Evolutionary conservation across 1,140 invertebrate species (phyloP).

Genomic region (Vanessa tameamea): DNA sequence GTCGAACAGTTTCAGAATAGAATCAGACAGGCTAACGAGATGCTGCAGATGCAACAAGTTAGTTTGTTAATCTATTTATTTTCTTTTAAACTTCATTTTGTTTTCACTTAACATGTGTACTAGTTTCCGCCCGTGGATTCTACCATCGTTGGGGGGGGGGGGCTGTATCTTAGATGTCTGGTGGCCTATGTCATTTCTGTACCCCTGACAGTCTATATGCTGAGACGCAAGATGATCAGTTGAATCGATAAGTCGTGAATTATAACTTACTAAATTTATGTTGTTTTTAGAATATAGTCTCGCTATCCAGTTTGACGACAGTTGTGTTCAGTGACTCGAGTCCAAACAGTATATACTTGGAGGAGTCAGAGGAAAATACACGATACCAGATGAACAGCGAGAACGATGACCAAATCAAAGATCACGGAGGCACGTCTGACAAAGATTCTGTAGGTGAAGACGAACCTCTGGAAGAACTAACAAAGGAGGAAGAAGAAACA

Average conservation of each 20-base stretch:
- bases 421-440: background rate
- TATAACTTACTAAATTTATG: no score
- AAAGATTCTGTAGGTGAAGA: background rate
- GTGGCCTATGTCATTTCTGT: no score
- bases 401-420: background rate
- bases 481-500: background rate
- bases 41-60: background rate
- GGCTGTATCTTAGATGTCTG: no score
- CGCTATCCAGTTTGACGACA: background rate
- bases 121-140: no score
- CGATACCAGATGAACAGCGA: background rate
- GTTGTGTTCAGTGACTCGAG: background rate
- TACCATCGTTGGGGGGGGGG: no score
- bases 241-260: no score
- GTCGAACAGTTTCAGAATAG: background rate
- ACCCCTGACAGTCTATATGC: no score
- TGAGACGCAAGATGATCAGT: no score
- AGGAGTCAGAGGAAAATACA: background rate
- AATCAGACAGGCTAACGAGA: background rate
- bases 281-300: background rate
- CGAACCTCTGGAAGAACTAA: background rate
- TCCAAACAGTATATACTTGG: background rate
- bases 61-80: background rate
- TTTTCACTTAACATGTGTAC: no score
- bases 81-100: no score